Base-by-base conservation (phyloP, 2,888 invertebrate genomes). In the Hemaris fuciformis region DNA sequence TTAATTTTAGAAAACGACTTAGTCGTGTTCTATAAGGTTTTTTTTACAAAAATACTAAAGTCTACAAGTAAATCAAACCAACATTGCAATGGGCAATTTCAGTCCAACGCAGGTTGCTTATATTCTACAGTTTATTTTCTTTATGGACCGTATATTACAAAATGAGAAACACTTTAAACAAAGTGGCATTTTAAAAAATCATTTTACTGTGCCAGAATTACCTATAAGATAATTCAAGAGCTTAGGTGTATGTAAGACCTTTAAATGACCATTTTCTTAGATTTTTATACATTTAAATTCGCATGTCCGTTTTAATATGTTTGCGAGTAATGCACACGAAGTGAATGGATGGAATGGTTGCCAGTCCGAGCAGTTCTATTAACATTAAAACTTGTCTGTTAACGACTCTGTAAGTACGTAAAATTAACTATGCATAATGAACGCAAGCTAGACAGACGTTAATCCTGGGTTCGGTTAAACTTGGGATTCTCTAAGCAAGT, bases 381-480 rank as follows among this genome's bases (percentile, higher is more conserved):
- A 75, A 70, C 72, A 76, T 75, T 70, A 71, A 79, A 80, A 80
- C 74, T 79, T 77, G 59, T 64, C 62, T 62, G 73, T 71, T 73
- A 77, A 75, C 71, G 71, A 76, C 69, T 71, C 73, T 68, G 64
- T 71, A 75, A 66, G 65, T 66, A 64, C 76, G 77, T 68, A 80
- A 81, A 77, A 85, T 83, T 81, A 77, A 83, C 73, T 68, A 74
- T 75, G 76, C 66, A 79, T 81, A 82, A 83, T 83, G 74, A 82
- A 77, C 70, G 63, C 53, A 69, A 72, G 71, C 68, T 67, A 74
- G 70, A 75, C 73, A 70, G 63, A 73, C 75, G 76, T 70, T 81
- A 80, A 80, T 78, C 75, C 74, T 65, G 70, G 64, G 67, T 68
- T 73, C 67, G 67, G 66, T 64, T 72, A 71, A 75, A 75, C 73